phyloP scores from a whole-genome alignment of 1,140 invertebrate species.

The Neodiprion virginianus region DNA sequence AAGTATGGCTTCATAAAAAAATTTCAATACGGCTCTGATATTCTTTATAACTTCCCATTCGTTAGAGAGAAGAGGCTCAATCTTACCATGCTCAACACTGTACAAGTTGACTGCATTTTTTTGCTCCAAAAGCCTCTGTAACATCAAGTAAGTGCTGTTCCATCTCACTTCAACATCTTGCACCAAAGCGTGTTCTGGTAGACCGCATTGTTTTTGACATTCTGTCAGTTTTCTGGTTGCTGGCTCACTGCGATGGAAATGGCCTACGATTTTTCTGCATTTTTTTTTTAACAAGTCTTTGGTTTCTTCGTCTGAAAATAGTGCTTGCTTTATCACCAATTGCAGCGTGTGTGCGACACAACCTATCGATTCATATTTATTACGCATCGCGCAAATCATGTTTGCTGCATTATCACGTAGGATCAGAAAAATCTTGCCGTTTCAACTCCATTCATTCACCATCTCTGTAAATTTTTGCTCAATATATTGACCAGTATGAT shows the following conservation, averaged over 20 bases:
- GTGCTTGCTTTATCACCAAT: slow-evolving; percentile 34
- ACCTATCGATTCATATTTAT: slow-evolving; percentile 38
- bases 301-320: slow-evolving; percentile 36
- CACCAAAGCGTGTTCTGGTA: slow-evolving; percentile 35
- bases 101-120: slow-evolving; percentile 43
- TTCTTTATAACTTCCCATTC: slow-evolving; percentile 24
- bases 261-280: slow-evolving; percentile 39
- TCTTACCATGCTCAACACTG: slow-evolving; percentile 27
- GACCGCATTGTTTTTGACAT: slow-evolving; percentile 39
- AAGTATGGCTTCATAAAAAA: slow-evolving; percentile 26
- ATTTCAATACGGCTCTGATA: slow-evolving; percentile 18
- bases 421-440: slow-evolving; percentile 35
- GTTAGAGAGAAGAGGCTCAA: background rate
- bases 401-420: slow-evolving; percentile 36
- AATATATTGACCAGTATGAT: slow-evolving; percentile 39
- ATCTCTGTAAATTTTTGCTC: slow-evolving; percentile 39
- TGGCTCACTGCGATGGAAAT: slow-evolving; percentile 37
- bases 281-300: slow-evolving; percentile 36
- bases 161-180: slow-evolving; percentile 44
- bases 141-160: slow-evolving; percentile 43
- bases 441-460: slow-evolving; percentile 32
- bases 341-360: slow-evolving; percentile 39
- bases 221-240: slow-evolving; percentile 37
- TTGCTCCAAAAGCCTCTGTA: slow-evolving; percentile 38
- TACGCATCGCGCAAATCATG: slow-evolving; percentile 26